Evolutionary conservation across 2,888 invertebrate genomes (phyloP), one percentile per base, ranked within the genome.

Genomic region (Chaetogeoica ovagalla): DNA sequence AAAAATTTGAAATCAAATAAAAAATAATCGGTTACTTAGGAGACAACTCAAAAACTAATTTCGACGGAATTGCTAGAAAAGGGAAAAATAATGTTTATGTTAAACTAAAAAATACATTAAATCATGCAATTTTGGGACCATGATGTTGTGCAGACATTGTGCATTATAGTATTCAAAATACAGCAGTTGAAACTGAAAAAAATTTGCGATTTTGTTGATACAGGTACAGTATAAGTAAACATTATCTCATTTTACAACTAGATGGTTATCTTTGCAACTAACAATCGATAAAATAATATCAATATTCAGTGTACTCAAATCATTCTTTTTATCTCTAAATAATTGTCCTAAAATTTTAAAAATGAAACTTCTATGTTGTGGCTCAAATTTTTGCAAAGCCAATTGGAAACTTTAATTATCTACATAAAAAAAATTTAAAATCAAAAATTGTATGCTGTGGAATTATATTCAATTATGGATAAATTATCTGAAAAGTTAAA

Each of bases 101-200:
- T 48, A 66, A 30, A 69, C 37, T 69, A 55, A 69, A 66, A 43
- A 55, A 30, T 30, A 55, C 55, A 30, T 43, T 83, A 21, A 81
- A 82, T 21, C 66, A 59, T 66, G 62, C 82, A 57, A 75, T 84
- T 55, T 79, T 84, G 82, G 84, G 83, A 55, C 72, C 84, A 43
- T 84, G 84, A 57, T 86, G 85, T 83, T 84, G 82, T 65, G 86
- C 85, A 74, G 85, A 85, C 77, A 82, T 85, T 72, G 85, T n/a
- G n/a, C n/a, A n/a, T n/a, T n/a, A n/a, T n/a, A n/a, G n/a, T 86
- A 73, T 85, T 85, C 82, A 83, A 83, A 43, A 84, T 81, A 86
- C 85, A 19, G 85, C 85, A 15, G 84, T 84, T 23, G 84, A 83
- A 79, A 73, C 63, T 86, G 21, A 85, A 85, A 84, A 82, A 83